Evolutionary conservation across 2,113 vertebrate species (phyloP), one percentile per base, ranked within the genome.

Genomic region (Sus scrofa): DNA sequence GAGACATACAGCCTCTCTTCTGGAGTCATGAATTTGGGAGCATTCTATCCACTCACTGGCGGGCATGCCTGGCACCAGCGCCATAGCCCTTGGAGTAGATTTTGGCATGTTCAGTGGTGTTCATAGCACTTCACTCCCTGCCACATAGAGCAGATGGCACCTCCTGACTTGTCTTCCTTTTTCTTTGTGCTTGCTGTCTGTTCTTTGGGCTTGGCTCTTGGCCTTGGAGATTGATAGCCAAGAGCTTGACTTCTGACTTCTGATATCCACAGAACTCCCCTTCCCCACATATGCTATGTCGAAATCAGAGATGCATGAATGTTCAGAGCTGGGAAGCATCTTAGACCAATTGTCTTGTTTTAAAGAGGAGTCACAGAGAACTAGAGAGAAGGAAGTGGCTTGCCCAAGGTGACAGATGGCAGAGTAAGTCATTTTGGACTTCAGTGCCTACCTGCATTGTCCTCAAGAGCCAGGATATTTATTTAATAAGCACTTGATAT

Each of bases 351-450:
- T 30, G 90, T 73, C 34, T 96, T 39, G 1, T 93, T 73, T 94
- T 91, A 94, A 91, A 78, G n/a, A 70, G 70, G 81, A 95, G 91
- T 85, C 86, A 44, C 20, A 27, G 71, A 85, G 81, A 83, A 32
- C 19, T 16, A 70, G 73, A 27, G 65, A 84, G 86, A 65, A 93
- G 82, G 83, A 74, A 74, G 77, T 44, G 65, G 8, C 74, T 95
- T 37, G 54, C 88, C 56, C 68, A 16, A 71, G 67, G 91, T 24
- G 71, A 95, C 96, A 96, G 96, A 94, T 89, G 97, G 97, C n/a
- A 62, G 75, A 70, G 19, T 62, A 82, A 88, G 85, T 88, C 68
- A 62, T 39, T 30, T 73, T 83, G 67, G 71, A 60, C 88, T 65
- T 87, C 34, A 73, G 67, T 81, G 56, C 56, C 89, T 60, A 65